Base-by-base conservation (phyloP, 1,140 invertebrate species). In the Listronotus oregonensis region DNA sequence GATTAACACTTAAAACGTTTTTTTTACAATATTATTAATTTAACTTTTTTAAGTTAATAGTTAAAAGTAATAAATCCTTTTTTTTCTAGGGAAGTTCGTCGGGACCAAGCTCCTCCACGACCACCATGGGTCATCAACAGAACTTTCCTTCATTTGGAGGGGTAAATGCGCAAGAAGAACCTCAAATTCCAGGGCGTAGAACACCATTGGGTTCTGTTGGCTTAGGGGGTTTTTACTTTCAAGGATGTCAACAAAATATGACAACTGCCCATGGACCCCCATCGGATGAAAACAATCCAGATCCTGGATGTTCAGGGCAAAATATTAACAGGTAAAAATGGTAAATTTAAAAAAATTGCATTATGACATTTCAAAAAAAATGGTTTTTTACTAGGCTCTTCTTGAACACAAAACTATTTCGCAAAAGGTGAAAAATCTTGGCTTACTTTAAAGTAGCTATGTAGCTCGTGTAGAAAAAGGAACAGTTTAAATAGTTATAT, bases 131-230 rank as follows among this genome's bases (percentile, higher is more conserved):
- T 40, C 75, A 73, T 66, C 50, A 64, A 37, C 65, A 67, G 52
- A 63, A 55, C 44, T 74, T 72, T 58, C n/a, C 73, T 14, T 62
- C 62, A 9, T 75, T 76, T 55, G 39, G 64, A 11, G 32, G 27
- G 11, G 60, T 77, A 51, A 81, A 79, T 68, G 63, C 66, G 81
- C 84, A 84, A 62, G 83, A 71, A 80, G 74, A 84, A 82, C 71
- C 85, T 80, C 73, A 81, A 70, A 85, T 88, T 60, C 87, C 87
- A n/a, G 89, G 89, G 17, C 77, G 89, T 66, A 82, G 91, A 66
- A 93, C 91, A 60, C 91, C 91, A 15, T 75, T 93, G 50, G 89
- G 91, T 7, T 86, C 90, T n/a, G 90, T 93, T 6, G 90, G 90
- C 11, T 81, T 93, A 6, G 89, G 90, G 17, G 90, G 90, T 12